Base-by-base conservation (phyloP, 2,113 vertebrate species). In the Miniopterus natalensis region DNA sequence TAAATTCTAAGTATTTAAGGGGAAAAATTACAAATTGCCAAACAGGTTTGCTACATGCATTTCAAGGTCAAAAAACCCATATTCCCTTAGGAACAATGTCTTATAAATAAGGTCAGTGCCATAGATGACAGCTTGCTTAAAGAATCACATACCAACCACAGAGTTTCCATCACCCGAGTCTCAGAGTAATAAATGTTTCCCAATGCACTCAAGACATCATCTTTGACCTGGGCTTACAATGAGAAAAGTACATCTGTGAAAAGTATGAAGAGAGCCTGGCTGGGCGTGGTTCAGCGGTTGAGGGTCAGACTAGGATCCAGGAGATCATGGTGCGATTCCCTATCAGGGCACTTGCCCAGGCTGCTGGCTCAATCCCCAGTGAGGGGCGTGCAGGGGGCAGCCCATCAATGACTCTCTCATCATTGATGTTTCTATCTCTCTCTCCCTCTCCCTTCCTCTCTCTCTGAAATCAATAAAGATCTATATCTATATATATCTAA, bases 101-200 rank as follows among this genome's bases (percentile, higher is more conserved):
- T 84, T 94, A 95, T 47, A 94, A 94, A 93, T 11, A 83, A 94
- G 84, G 74, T 80, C 83, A 92, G 29, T 92, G 81, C 95, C 36
- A 10, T 45, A 40, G 68, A 42, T 70, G 80, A 90, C 55, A 95
- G 40, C 85, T 92, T 84, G 78, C 84, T 97, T 92, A 91, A 90
- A 95, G 87, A 87, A 83, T 93, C 14, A 2, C 51, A 94, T 47
- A 93, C 66, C 53, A 95, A 93, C 31, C 1, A 3, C 84, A 51
- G 15, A 51, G 1, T 70, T 96, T 94, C 88, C 36, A 85, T 49
- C 88, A 21, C 29, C 18, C 4, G 7, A 14, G 7, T 65, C 74
- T 92, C 66, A 20, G 55, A 88, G 40, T 74, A 96, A 96, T 79
- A 94, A 93, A 95, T 92, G 78, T 88, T 95, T 96, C 4, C 1